Evolutionary conservation across 2,888 invertebrate species (phyloP).

Genomic region (Tetranychus piercei): DNA sequence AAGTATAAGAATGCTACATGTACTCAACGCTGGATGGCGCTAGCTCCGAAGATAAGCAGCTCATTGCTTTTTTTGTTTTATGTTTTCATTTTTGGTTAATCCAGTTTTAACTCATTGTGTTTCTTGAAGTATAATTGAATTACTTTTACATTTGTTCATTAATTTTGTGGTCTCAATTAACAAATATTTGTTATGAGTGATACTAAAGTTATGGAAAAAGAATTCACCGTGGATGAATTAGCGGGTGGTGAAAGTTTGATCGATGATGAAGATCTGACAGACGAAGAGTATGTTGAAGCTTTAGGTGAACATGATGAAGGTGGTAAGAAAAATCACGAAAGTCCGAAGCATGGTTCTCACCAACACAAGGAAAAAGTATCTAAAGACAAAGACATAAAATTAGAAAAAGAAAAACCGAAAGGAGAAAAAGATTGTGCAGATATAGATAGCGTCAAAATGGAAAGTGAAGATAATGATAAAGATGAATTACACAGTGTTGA

Average conservation of each 20-base stretch:
- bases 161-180: too few species aligned
- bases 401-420: constrained; percentile 3
- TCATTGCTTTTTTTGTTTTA: too few species aligned
- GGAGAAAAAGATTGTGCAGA: background rate
- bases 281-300: background rate
- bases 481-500: background rate
- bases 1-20: too few species aligned
- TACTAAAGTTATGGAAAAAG: background rate
- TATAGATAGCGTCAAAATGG: background rate
- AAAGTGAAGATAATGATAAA: constrained; percentile 3
- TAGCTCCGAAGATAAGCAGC: too few species aligned
- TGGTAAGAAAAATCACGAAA: background rate
- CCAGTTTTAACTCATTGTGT: too few species aligned
- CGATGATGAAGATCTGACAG: background rate
- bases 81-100: too few species aligned
- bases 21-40: too few species aligned
- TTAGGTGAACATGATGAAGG: background rate
- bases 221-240: background rate
- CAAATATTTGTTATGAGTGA: background rate
- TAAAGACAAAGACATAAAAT: background rate
- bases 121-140: too few species aligned
- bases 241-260: background rate
- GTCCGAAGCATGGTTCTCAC: background rate
- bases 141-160: too few species aligned
- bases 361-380: background rate